Base-by-base conservation (phyloP, 2,797 vertebrate genomes). In the Ptychadena robeensis region DNA sequence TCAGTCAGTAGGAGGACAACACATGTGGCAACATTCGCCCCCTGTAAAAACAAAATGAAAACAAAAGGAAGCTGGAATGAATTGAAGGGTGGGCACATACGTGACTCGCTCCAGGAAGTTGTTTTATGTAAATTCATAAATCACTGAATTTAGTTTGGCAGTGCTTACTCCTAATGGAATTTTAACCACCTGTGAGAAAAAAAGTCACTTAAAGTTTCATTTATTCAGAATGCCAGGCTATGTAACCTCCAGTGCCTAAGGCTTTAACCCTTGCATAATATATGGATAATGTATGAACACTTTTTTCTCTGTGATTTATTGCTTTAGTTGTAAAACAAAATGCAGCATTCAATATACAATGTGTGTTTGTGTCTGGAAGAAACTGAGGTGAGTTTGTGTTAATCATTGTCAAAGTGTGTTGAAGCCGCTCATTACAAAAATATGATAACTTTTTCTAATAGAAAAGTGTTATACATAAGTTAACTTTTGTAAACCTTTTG, bases 71-170 rank as follows among this genome's bases (percentile, higher is more conserved):
- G 66, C 31, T 34, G n/a, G 44, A 53, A 57, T 74, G 38, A 73
- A 66, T 73, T 61, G 69, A 73, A 80, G 61, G 69, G 40, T 53
- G 71, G 79, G 32, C 38, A 73, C 9, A 40, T 25, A 40, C 30
- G 53, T 31, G 25, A 74, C 22, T 68, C 61, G 65, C 71, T 65
- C 63, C 34, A 65, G 80, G 44, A 64, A 74, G 80, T 57, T 74
- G 63, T 68, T 66, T 73, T 74, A 66, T 48, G 64, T 57, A 57
- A 81, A 81, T 67, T 67, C 71, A 73, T 68, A 81, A 81, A 73
- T 74, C 38, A 65, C 18, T 28, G 38, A 74, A 74, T 37, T 74
- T 74, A 81, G 31, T 57, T 73, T 74, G 80, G 63, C 80, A 74
- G 63, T 32, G 12, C 37, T 40, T 57, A n/a, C n/a, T 72, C 34